These are phyloP conservation scores for Ganaspis sp. DNA, from an alignment of 1,140 invertebrate species.

Conservation along the genomic window DNA sequence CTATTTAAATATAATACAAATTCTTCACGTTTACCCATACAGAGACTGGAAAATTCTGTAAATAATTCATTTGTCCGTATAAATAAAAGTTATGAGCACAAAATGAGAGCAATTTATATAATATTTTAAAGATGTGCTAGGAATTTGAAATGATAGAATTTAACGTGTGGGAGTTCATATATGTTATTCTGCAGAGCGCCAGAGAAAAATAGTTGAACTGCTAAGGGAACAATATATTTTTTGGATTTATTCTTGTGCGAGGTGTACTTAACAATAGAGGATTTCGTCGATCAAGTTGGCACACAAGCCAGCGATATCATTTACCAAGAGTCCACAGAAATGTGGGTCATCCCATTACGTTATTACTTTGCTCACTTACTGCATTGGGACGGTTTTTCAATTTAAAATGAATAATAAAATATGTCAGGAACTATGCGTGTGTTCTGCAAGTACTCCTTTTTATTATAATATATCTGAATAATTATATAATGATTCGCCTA, in stretches of 20 bases:
- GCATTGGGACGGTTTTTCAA: neutral
- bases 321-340: neutral
- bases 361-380: slow-evolving; percentile 1
- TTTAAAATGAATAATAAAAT: neutral
- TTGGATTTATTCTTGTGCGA: neutral
- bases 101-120: slow-evolving; percentile 8
- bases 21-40: too few species aligned
- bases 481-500: too few species aligned
- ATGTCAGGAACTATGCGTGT: neutral
- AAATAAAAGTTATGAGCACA: neutral
- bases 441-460: neutral
- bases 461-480: neutral
- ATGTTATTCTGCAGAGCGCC: neutral
- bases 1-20: neutral
- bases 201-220: neutral
- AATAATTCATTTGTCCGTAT: neutral
- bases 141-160: neutral
- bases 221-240: slow-evolving; percentile 6
- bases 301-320: neutral
- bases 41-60: neutral
- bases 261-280: slow-evolving; percentile 5
- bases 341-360: slow-evolving; percentile 4
- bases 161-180: neutral
- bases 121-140: neutral
- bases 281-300: slow-evolving; percentile 4